phyloP scores from a whole-genome alignment of 1,140 invertebrate genomes.

The Danaus melanippus region DNA sequence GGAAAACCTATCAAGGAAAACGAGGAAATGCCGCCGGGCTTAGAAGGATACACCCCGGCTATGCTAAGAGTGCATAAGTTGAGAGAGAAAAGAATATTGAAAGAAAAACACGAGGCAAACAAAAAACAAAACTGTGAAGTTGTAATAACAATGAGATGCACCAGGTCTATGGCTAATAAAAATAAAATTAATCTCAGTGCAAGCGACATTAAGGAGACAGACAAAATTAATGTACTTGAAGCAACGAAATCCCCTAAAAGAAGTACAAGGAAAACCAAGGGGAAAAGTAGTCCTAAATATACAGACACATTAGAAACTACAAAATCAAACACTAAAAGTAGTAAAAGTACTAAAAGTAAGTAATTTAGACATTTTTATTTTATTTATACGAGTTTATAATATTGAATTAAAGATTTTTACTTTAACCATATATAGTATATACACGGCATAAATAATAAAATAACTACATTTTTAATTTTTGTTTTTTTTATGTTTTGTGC shows the following conservation, averaged over 20 bases:
- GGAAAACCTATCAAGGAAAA: conserved; percentile 46
- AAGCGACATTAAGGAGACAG: conserved; percentile 9
- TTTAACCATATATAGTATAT: too few species aligned
- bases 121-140: conserved; percentile 40
- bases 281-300: conserved; percentile 12
- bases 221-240: conserved; percentile 8
- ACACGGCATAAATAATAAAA: too few species aligned
- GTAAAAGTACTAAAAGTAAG: conserved; percentile 21
- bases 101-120: conserved; percentile 48
- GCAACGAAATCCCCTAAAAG: conserved; percentile 20
- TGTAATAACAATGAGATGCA: conserved; percentile 33
- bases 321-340: conserved; percentile 19
- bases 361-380: neutral
- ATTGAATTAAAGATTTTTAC: too few species aligned
- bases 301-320: conserved; percentile 12
- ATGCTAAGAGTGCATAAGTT: conserved; percentile 69
- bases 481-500: neutral
- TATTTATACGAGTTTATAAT: too few species aligned
- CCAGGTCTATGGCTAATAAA: conserved; percentile 43
- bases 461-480: conserved; percentile 1
- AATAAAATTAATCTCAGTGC: conserved; percentile 17
- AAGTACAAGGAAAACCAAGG: conserved; percentile 7
- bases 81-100: conserved; percentile 58
- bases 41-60: conserved; percentile 71
- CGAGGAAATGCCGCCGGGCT: conserved; percentile 36